Conservation (phyloP, 23 tunicate species). For the Styela clava region DNA sequence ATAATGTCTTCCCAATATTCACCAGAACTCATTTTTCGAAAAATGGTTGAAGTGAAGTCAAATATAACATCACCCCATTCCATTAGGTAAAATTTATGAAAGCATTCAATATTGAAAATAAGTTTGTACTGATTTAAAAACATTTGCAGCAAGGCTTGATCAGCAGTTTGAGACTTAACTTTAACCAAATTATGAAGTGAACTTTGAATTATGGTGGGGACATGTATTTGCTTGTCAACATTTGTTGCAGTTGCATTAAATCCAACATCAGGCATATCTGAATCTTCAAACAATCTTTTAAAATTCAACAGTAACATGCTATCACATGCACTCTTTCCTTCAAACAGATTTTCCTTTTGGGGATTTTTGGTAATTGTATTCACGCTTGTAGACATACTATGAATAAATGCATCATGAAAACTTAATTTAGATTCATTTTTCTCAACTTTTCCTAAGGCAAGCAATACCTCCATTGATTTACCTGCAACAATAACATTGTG, state of each 20-base stretch:
- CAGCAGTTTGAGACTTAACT: not conserved
- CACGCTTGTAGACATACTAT: not conserved
- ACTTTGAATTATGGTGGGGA: slow-evolving; percentile 1
- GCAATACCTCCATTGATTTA: slow-evolving; percentile 74
- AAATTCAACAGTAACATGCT: slow-evolving; percentile 18
- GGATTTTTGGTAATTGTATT: not conserved
- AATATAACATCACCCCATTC: slow-evolving; percentile 86
- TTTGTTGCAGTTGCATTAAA: too few relatives aligned
- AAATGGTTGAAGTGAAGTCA: slow-evolving; percentile 34
- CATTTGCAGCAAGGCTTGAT: slow-evolving; percentile 6
- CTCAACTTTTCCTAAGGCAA: slow-evolving; percentile 25
- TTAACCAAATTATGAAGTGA: not conserved
- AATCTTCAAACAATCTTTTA: slow-evolving; percentile 11
- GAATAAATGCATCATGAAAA: slow-evolving; percentile 4
- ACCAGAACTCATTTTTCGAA: slow-evolving; percentile 25
- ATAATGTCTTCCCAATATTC: slow-evolving; percentile 33
- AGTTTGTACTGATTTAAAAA: not conserved
- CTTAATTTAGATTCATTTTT: not conserved
- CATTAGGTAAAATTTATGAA: slow-evolving; percentile 79
- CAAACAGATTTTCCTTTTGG: not conserved
- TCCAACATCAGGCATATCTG: not conserved
- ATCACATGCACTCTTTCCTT: not conserved
- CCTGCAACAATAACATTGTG: slow-evolving; percentile 52
- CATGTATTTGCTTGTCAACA: not conserved
- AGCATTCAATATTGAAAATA: slow-evolving; percentile 24